phyloP scores from a whole-genome alignment of 64 coral and sea anemone genomes.

The Platygyra sinensis region DNA sequence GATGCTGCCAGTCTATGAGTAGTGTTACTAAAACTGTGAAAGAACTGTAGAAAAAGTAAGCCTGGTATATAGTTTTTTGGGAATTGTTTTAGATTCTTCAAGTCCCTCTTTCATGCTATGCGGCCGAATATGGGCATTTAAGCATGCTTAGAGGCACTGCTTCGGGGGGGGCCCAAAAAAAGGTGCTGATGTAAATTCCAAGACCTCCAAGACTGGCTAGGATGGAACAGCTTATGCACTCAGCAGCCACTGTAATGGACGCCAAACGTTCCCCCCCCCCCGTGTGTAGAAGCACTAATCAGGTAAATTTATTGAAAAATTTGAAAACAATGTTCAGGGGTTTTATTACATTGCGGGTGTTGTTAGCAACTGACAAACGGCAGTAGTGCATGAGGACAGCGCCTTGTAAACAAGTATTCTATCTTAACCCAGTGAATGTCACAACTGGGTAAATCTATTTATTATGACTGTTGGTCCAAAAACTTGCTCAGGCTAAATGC shows the following conservation, averaged over 20 bases:
- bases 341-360: neutral
- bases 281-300: slow-evolving; percentile 85
- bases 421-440: too few relatives aligned
- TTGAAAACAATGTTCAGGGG: too few relatives aligned
- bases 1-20: too few relatives aligned
- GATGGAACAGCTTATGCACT: slow-evolving; percentile 94
- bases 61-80: neutral
- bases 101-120: slow-evolving; percentile 91
- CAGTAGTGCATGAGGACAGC: too few relatives aligned
- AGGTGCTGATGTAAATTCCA: slow-evolving; percentile 90
- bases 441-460: too few relatives aligned
- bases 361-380: too few relatives aligned
- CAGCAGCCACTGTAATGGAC: slow-evolving; percentile 82
- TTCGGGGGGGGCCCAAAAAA: too few relatives aligned
- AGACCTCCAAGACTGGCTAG: slow-evolving; percentile 71
- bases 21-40: too few relatives aligned
- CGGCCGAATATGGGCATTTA: slow-evolving; percentile 90
- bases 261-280: too few relatives aligned
- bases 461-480: too few relatives aligned
- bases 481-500: too few relatives aligned
- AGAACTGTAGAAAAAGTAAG: neutral
- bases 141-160: slow-evolving; percentile 88
- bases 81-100: slow-evolving; percentile 71
- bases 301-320: slow-evolving; percentile 39
- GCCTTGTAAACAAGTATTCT: too few relatives aligned